Base-by-base conservation (phyloP, 2,797 vertebrate genomes). In the Uromys caudimaculatus region DNA sequence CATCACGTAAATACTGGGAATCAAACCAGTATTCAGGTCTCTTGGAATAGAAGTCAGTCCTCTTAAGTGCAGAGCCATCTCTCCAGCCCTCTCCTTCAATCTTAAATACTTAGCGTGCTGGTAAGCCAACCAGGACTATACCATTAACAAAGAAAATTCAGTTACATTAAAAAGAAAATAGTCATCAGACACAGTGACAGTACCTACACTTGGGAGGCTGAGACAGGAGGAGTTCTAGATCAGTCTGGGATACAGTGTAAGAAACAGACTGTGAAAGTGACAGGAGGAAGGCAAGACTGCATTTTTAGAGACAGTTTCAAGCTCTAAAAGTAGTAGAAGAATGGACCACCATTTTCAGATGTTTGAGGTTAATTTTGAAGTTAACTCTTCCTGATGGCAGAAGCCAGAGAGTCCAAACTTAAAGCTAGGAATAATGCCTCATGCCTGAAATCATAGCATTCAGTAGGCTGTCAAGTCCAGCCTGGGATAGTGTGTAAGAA, bases 291-390 rank as follows among this genome's bases (percentile, higher is more conserved):
- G 32, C 1, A 23, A 16, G 62, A 9, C 24, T 87, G 47, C 62
- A 75, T 69, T 95, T 95, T 85, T 78, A 85, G 5, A 93, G 41
- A 85, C 9, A 95, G 92, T 93, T 94, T n/a, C 77, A 93, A 87
- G 7, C 64, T 90, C 41, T 32, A 85, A 38, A 94, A 88, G 84
- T 73, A 89, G 94, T 60, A 38, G 19, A 81, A 75, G 44, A 27
- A 85, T 12, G 82, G 35, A 52, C 56, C 67, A 95, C 83, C 38
- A 69, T 86, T 83, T 95, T 94, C 75, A 90, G 86, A 82, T 95
- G 88, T 60, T 16, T 89, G 64, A 56, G 9, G n/a, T 94, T 69
- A 90, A 90, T 64, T 89, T 13, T 91, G 50, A 95, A 85, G 82
- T 35, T 91, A 86, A 96, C 21, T 90, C 62, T 19, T 44, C n/a